Evolutionary conservation across 1,140 invertebrate species (phyloP).

Genomic region (Coenobita brevimanus): DNA sequence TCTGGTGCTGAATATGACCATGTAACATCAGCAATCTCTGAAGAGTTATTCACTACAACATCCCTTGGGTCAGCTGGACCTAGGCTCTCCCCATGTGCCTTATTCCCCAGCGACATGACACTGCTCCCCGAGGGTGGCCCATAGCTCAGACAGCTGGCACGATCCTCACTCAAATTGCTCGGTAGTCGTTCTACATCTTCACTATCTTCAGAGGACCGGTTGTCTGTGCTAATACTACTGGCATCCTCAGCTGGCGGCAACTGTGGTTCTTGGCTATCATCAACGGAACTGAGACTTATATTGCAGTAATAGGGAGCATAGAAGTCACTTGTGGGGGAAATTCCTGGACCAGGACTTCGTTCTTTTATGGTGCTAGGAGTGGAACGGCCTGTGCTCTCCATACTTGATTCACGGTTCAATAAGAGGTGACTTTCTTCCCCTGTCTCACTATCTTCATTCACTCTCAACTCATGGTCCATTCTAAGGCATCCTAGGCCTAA

Average conservation of each 20-base stretch:
- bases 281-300: constrained; percentile 15
- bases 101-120: constrained; percentile 27
- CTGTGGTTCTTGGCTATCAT: not conserved
- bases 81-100: constrained; percentile 5
- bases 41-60: constrained; percentile 40
- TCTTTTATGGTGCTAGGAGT: constrained; percentile 50
- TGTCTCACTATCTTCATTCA: not conserved
- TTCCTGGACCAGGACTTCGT: not conserved
- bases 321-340: constrained; percentile 12
- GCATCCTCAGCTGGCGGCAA: not conserved
- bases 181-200: constrained; percentile 31
- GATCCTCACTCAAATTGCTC: constrained; percentile 51
- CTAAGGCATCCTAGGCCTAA: constrained; percentile 49
- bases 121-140: constrained; percentile 62
- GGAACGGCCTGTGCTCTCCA: constrained; percentile 27
- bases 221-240: not conserved
- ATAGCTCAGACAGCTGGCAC: constrained; percentile 45
- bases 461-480: constrained; percentile 41
- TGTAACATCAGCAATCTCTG: constrained; percentile 44
- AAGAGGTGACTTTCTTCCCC: not conserved
- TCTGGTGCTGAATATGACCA: constrained; percentile 43
- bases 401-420: constrained; percentile 2
- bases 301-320: constrained; percentile 18
- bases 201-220: not conserved
- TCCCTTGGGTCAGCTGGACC: constrained; percentile 7